A percentile compares a stretch with the other conserved stretches of the same genome.
phyloP scores from a whole-genome alignment of 2,113 vertebrate genomes.

The Tyto alba region DNA sequence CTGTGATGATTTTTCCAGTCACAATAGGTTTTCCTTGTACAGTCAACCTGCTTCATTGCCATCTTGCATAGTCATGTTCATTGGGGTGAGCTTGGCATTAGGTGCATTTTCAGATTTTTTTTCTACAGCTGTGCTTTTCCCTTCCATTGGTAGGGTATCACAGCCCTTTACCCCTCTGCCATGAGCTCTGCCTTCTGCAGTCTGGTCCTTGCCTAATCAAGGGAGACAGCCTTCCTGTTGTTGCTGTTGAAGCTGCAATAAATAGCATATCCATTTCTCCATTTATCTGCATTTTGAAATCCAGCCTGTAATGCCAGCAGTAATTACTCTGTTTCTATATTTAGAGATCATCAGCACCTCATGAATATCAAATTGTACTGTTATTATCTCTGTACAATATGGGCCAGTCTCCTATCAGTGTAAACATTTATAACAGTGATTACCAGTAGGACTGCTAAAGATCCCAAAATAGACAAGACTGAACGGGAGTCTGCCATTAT shows the following conservation, averaged over 20 bases:
- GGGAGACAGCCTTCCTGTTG: constrained; percentile 38
- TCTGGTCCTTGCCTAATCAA: constrained; percentile 26
- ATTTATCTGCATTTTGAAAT: constrained; percentile 58
- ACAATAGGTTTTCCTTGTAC: neutral
- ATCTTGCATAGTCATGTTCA: accelerated
- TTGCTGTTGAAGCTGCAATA: constrained; percentile 22
- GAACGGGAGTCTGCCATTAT: neutral
- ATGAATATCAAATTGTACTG: constrained; percentile 64
- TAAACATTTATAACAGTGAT: constrained; percentile 51
- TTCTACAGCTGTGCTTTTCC: neutral
- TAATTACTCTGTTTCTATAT: constrained; percentile 65
- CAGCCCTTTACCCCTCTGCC: neutral
- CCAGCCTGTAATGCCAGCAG: constrained; percentile 36
- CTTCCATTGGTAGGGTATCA: neutral
- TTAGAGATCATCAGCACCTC: constrained; percentile 59
- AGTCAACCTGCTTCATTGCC: neutral
- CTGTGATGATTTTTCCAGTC: neutral
- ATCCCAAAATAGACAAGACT: constrained; percentile 44
- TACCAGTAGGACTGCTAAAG: neutral
- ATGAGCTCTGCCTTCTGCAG: constrained; percentile 27
- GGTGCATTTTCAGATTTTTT: neutral
- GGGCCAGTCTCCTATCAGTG: constrained; percentile 29
- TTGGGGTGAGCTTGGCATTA: neutral
- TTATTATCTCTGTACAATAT: constrained; percentile 50
- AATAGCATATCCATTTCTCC: constrained; percentile 54